These are phyloP conservation scores for Cremastinae sp. DNA, from an alignment of 2,888 invertebrate genomes.

Conservation along the genomic window DNA sequence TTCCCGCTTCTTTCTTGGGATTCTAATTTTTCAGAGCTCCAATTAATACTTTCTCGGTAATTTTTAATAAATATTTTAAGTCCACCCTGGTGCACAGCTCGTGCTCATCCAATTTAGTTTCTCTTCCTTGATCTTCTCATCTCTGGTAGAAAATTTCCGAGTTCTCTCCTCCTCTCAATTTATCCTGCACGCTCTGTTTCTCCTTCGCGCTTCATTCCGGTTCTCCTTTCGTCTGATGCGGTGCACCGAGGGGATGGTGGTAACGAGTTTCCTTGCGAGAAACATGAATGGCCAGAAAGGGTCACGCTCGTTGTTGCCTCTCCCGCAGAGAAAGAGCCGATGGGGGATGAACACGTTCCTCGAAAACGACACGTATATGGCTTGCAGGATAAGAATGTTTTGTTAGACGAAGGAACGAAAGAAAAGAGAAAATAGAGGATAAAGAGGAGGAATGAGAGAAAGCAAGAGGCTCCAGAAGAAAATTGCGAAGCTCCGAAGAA, in stretches of 20 bases:
- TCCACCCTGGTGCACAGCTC: background rate
- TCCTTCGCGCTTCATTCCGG: slow-evolving; percentile 15
- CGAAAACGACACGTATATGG: slow-evolving; percentile 34
- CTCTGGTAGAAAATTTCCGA: slow-evolving; percentile 19
- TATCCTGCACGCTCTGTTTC: slow-evolving; percentile 28
- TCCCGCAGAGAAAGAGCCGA: no score
- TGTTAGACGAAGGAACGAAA: slow-evolving; percentile 39
- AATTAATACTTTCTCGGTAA: background rate
- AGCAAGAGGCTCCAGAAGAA: background rate
- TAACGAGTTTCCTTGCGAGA: slow-evolving; percentile 61
- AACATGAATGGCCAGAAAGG: slow-evolving; percentile 48
- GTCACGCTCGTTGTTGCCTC: slow-evolving; percentile 50
- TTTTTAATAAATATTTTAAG: slow-evolving; percentile 2
- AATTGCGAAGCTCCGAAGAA: slow-evolving; percentile 20
- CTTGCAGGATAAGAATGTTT: slow-evolving; percentile 24
- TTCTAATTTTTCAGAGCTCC: no score
- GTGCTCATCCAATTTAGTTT: slow-evolving; percentile 20
- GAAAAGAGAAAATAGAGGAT: background rate
- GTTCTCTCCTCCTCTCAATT: slow-evolving; percentile 31
- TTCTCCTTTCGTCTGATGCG: slow-evolving; percentile 16
- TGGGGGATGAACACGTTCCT: no score
- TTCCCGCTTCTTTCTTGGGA: no score
- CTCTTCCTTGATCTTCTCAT: slow-evolving; percentile 8
- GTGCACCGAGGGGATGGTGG: slow-evolving; percentile 36
- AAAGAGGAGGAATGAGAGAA: background rate